Evolutionary conservation across 2,113 vertebrate species (phyloP).

Genomic region (Pangasianodon hypophthalmus): DNA sequence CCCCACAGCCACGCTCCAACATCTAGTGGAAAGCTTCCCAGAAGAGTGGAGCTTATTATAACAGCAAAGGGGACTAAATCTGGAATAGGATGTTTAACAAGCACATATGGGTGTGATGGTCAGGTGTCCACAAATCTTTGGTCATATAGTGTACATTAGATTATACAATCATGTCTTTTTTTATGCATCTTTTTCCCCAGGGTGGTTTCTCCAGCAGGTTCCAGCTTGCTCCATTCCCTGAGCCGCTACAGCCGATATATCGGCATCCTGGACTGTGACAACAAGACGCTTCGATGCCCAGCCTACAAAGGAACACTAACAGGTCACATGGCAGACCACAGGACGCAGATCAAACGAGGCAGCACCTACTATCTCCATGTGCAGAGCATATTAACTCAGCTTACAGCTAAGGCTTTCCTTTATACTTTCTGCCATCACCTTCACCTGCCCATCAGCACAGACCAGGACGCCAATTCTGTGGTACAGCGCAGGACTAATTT

Average conservation of each 20-base stretch:
- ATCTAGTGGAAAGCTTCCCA: neutral
- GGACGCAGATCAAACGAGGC: constrained; percentile 90
- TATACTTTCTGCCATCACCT: constrained; percentile 93
- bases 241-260: constrained; percentile 92
- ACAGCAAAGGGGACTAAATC: neutral
- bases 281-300: constrained; percentile 89
- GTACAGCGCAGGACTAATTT: constrained; percentile 79
- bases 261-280: constrained; percentile 90
- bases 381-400: constrained; percentile 84
- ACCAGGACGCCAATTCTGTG: constrained; percentile 68
- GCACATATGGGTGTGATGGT: neutral
- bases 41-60: neutral
- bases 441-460: constrained; percentile 84
- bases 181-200: constrained; percentile 64
- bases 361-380: constrained; percentile 93
- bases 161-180: neutral
- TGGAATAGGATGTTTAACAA: neutral
- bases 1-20: too few species aligned
- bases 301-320: constrained; percentile 83
- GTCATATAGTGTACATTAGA: neutral
- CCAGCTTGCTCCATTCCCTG: constrained; percentile 81
- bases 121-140: neutral
- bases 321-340: constrained; percentile 86
- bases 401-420: constrained; percentile 90
- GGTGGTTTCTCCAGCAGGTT: constrained; percentile 78